Evolutionary conservation across 2,797 vertebrate genomes (phyloP), one percentile per base, ranked within the genome.

Genomic region (Chloroceryle amazona): DNA sequence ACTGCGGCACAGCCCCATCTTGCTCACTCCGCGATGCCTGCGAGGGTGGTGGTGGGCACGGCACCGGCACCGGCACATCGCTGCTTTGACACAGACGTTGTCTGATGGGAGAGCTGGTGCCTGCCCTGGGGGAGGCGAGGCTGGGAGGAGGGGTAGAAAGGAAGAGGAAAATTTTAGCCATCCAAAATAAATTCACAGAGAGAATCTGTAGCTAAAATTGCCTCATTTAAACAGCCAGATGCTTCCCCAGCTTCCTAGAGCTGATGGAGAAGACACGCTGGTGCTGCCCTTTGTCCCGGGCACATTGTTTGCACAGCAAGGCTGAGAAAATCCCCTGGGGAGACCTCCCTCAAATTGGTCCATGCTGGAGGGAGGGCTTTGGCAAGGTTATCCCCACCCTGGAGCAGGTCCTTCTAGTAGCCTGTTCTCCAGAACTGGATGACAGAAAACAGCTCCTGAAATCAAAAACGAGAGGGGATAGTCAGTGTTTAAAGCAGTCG

Each of bases 201-300:
- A 81, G 78, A 66, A 75, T 25, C 63, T 31, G 41, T 52, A 82
- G 47, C 47, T 95, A 72, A 78, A 81, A 86, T 41, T 51, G 57
- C 26, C 42, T 80, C 2, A 0, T 70, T 86, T 58, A 66, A 73
- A 73, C 42, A 4, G 63, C 51, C 76, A 62, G 70, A 26, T 1
- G 1, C 26, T 0, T 0, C 20, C 26, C 26, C 16, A 15, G 7
- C 35, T 67, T 86, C 61, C 52, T 9, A 22, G n/a, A 7, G 35
- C 46, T 51, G 39, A 15, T 54, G 54, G 33, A 72, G 82, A 81
- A 58, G 41, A 31, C 3, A 5, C 20, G 51, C 51, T 1, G 2
- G 55, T 51, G 81, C 49, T 81, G 74, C 41, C 35, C 41, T 67
- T 58, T 52, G 51, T 71, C 41, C 25, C 2, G 21, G 44, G 44